Percentiles rank a stretch among this genome's conserved stretches.
Evolutionary conservation across 2,888 invertebrate genomes (phyloP).

Genomic region (Macropis europaea): DNA sequence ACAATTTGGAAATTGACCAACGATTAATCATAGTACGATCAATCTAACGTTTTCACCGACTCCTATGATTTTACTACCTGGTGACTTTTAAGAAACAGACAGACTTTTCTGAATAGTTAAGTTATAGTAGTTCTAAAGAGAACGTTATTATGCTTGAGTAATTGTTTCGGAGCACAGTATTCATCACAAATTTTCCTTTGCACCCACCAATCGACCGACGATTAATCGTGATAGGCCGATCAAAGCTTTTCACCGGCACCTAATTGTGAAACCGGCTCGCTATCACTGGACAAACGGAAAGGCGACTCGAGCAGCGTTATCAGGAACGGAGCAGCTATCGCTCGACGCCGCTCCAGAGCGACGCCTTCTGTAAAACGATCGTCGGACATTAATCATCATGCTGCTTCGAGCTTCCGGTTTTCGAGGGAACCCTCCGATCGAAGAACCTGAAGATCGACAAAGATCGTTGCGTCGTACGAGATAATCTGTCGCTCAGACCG

Average conservation of each 20-base stretch:
- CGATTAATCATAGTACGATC: no score
- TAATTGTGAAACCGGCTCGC: slow-evolving; percentile 13
- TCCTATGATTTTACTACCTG: no score
- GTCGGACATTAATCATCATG: slow-evolving; percentile 36
- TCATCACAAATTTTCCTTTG: no score
- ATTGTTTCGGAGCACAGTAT: no score
- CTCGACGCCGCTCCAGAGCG: slow-evolving; percentile 15
- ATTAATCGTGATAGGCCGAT: slow-evolving; percentile 10
- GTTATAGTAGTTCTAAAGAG: no score
- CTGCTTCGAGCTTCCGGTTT: slow-evolving; percentile 38
- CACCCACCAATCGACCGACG: no score
- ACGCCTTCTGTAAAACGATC: slow-evolving; percentile 26
- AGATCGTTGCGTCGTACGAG: slow-evolving; percentile 1
- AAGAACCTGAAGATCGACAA: neutral
- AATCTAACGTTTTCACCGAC: no score
- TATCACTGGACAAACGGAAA: slow-evolving; percentile 15
- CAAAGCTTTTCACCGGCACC: neutral
- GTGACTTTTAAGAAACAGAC: no score
- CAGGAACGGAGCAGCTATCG: slow-evolving; percentile 28
- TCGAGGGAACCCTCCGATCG: slow-evolving; percentile 1
- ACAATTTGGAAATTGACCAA: no score
- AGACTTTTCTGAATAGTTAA: no score
- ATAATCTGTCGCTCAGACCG: slow-evolving; percentile 1
- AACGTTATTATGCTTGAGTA: no score
- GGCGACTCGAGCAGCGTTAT: slow-evolving; percentile 42